These are phyloP conservation scores for Hoplostethus mediterraneus DNA, from an alignment of 2,797 vertebrate genomes.

Conservation along the genomic window DNA sequence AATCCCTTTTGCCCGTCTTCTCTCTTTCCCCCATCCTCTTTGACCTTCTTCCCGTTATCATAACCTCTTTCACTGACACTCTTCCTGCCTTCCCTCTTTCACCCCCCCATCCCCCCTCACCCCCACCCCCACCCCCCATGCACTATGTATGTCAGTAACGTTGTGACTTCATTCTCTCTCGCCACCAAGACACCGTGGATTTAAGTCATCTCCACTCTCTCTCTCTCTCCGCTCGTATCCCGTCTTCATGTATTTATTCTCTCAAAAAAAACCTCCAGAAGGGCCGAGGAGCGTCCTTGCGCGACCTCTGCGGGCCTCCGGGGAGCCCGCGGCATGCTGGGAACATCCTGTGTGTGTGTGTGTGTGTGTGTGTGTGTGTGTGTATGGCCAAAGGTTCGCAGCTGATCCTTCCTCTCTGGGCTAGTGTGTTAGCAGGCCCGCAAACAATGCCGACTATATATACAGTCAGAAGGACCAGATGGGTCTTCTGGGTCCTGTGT, in stretches of 20 bases:
- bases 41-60: slow-evolving; percentile 25
- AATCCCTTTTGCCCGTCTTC: slow-evolving; percentile 39
- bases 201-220: background rate
- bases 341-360: slow-evolving; percentile 65
- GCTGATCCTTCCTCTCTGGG: slow-evolving; percentile 50
- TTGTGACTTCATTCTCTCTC: too few species aligned
- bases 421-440: slow-evolving; percentile 33
- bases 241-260: slow-evolving; percentile 63
- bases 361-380: too few species aligned
- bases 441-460: background rate
- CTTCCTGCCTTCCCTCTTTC: slow-evolving; percentile 28
- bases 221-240: slow-evolving; percentile 24
- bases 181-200: too few species aligned
- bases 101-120: background rate
- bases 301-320: slow-evolving; percentile 56
- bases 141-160: background rate
- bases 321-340: slow-evolving; percentile 63
- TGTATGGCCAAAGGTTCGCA: slow-evolving; percentile 36
- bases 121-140: background rate
- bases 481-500: background rate
- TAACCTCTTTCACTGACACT: slow-evolving; percentile 9
- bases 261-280: slow-evolving; percentile 48
- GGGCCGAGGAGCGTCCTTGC: slow-evolving; percentile 45
- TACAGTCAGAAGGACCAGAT: background rate
- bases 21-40: slow-evolving; percentile 31